Percentiles rank a stretch among this genome's conserved stretches.
phyloP scores from a whole-genome alignment of 2,888 invertebrate genomes.

The Cryptophagus acutangulus region DNA sequence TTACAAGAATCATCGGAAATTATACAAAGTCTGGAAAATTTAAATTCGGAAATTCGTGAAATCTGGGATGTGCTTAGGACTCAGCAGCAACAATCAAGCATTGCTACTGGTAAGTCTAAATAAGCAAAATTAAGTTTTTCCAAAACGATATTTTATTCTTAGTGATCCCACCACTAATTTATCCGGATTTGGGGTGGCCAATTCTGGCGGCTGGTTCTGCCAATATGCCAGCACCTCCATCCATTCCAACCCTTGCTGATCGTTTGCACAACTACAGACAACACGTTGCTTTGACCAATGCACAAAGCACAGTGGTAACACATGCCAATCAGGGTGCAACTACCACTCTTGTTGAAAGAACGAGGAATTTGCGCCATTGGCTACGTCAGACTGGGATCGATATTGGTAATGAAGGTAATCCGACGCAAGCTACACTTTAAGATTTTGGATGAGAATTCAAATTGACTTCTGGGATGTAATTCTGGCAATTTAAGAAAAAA shows the following conservation, averaged over 20 bases:
- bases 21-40: constrained; percentile 63
- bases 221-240: constrained; percentile 38
- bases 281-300: constrained; percentile 50
- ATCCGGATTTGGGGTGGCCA: constrained; percentile 55
- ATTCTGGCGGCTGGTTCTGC: constrained; percentile 41
- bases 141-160: constrained; percentile 10
- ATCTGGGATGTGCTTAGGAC: constrained; percentile 64
- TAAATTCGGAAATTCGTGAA: constrained; percentile 66
- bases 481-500: too few relatives aligned
- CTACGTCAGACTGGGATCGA: constrained; percentile 52
- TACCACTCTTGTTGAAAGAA: constrained; percentile 60
- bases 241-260: constrained; percentile 51
- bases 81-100: constrained; percentile 52
- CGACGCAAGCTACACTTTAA: constrained; percentile 37
- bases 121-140: background rate
- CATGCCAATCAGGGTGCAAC: constrained; percentile 52
- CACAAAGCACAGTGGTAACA: constrained; percentile 48
- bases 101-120: constrained; percentile 46
- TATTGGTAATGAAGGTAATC: constrained; percentile 26
- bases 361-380: constrained; percentile 63
- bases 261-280: constrained; percentile 55
- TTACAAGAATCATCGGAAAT: constrained; percentile 65
- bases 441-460: too few relatives aligned
- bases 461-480: too few relatives aligned
- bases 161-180: constrained; percentile 50